phyloP scores from a whole-genome alignment of 2,888 invertebrate genomes.

The Drosophila rellima region DNA sequence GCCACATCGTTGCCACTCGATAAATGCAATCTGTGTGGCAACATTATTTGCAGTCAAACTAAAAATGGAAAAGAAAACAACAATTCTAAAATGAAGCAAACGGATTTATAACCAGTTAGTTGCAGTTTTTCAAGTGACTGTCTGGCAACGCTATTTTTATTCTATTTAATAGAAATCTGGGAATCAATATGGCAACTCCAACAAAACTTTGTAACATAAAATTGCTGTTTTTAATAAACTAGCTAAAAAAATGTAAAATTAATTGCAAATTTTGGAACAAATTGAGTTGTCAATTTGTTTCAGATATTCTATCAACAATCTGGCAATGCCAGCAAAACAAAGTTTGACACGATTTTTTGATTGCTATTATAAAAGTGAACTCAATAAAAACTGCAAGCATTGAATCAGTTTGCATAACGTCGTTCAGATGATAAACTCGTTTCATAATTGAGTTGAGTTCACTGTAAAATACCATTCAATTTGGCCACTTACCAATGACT shows the following conservation, averaged over 20 bases:
- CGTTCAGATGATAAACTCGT: conserved; percentile 3
- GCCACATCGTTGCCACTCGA: not conserved
- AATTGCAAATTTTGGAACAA: too few species aligned
- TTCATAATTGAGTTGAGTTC: not conserved
- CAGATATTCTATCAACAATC: not conserved
- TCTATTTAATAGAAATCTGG: too few species aligned
- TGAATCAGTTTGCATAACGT: not conserved
- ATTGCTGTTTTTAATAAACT: too few species aligned
- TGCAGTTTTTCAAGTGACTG: not conserved
- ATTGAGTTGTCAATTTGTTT: too few species aligned
- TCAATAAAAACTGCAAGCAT: not conserved
- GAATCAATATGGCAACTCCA: too few species aligned
- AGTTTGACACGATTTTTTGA: not conserved
- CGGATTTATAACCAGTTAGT: not conserved
- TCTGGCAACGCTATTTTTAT: too few species aligned
- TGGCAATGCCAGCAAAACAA: not conserved
- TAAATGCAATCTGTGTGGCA: not conserved
- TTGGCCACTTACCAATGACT: conserved; percentile 4
- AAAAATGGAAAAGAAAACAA: not conserved
- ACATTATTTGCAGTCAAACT: not conserved
- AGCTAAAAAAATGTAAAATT: too few species aligned
- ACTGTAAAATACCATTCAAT: conserved; percentile 17
- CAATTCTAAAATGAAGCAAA: not conserved
- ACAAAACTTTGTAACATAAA: too few species aligned
- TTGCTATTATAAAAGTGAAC: not conserved